These are phyloP conservation scores for Umimayanthus chanpuru DNA, from an alignment of 92 coral and sea anemone genomes.

Conservation along the genomic window DNA sequence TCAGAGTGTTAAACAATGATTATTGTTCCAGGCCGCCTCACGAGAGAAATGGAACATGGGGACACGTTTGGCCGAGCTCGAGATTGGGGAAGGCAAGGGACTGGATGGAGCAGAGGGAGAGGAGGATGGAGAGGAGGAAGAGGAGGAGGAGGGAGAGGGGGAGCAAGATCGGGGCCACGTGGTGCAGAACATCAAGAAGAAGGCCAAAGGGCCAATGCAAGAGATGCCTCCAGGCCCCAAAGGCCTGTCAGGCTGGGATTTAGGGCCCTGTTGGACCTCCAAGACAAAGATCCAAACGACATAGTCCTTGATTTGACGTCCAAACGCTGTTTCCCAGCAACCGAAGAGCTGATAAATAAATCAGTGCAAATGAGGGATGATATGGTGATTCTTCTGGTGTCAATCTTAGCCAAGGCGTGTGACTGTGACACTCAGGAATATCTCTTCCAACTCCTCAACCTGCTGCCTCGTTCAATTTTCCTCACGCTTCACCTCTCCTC, in stretches of 20 bases:
- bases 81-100: not conserved
- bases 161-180: conserved; percentile 25
- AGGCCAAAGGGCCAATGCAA: conserved; percentile 21
- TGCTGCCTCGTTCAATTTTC: conserved; percentile 68
- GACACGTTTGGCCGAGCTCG: not conserved
- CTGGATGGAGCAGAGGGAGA: not conserved
- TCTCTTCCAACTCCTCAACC: conserved; percentile 62
- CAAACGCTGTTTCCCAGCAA: conserved; percentile 71
- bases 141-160: not conserved
- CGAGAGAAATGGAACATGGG: not conserved
- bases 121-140: conserved; percentile 48
- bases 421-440: conserved; percentile 57
- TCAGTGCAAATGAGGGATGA: conserved; percentile 60
- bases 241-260: conserved; percentile 67
- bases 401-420: conserved; percentile 78
- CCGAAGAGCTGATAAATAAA: conserved; percentile 55
- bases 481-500: conserved; percentile 57
- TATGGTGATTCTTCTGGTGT: conserved; percentile 64
- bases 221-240: conserved; percentile 2
- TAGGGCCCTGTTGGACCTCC: conserved; percentile 60
- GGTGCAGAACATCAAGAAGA: conserved; percentile 22
- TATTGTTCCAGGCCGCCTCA: not conserved
- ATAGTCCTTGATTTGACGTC: conserved; percentile 80
- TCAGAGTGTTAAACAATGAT: no score
- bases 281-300: conserved; percentile 71